phyloP scores from a whole-genome alignment of 2,797 vertebrate genomes.

The Aotus griseimembra region DNA sequence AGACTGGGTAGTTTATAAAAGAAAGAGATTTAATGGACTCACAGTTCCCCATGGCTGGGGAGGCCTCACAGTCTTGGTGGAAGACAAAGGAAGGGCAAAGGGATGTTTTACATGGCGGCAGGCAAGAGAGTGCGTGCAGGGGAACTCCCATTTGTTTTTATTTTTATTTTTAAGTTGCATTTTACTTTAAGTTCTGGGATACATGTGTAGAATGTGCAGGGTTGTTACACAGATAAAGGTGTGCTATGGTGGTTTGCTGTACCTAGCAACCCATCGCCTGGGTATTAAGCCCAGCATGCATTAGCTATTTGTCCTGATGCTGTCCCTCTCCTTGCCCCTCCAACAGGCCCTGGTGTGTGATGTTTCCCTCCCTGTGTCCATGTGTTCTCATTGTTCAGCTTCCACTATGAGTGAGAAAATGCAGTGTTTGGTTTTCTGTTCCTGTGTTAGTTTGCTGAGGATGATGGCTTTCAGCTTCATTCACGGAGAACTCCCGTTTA shows the following conservation, averaged over 20 bases:
- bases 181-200: not conserved
- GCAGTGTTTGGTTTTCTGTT: not conserved
- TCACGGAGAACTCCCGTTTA: not conserved
- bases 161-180: not conserved
- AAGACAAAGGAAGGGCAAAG: not conserved
- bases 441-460: not conserved
- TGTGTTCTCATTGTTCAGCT: not conserved
- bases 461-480: not conserved
- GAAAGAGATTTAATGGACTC: not conserved
- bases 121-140: not conserved
- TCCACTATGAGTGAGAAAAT: not conserved
- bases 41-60: not conserved
- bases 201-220: not conserved
- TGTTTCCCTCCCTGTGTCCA: not conserved
- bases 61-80: not conserved
- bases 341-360: not conserved
- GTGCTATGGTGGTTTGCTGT: not conserved
- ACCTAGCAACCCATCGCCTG: not conserved
- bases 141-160: not conserved
- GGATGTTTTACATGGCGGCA: not conserved
- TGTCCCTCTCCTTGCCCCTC: not conserved
- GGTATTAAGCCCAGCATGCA: not conserved
- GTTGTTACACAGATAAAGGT: not conserved
- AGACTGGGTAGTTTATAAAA: not conserved
- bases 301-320: not conserved